These are phyloP conservation scores for Esox niger DNA, from an alignment of 2,113 vertebrate genomes.

Conservation along the genomic window DNA sequence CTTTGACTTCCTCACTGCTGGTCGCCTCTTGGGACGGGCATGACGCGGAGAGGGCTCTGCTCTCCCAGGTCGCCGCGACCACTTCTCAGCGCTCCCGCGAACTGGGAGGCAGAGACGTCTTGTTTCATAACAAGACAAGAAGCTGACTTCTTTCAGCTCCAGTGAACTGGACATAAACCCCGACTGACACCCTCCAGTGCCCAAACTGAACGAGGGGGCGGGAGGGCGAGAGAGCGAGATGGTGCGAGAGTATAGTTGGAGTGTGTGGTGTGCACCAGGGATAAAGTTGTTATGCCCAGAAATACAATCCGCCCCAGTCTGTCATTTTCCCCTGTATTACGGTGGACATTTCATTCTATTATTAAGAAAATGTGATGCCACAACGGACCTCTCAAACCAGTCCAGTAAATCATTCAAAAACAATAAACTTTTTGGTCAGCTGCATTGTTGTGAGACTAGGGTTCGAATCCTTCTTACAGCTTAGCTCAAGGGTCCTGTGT, in stretches of 20 bases:
- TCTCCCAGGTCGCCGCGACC: slow-evolving; percentile 53
- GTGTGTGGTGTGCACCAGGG: slow-evolving; percentile 38
- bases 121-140: slow-evolving; percentile 80
- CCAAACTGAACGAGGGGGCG: slow-evolving; percentile 65
- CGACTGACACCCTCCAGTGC: slow-evolving; percentile 76
- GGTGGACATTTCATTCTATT: background rate
- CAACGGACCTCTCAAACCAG: too few species aligned
- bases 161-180: slow-evolving; percentile 77
- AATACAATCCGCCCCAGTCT: background rate
- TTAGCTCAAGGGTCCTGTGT: too few species aligned
- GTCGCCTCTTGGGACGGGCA: slow-evolving; percentile 60
- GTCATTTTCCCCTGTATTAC: background rate
- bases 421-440: too few species aligned
- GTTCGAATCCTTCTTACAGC: too few species aligned
- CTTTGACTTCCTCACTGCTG: slow-evolving; percentile 81
- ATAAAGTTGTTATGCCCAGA: slow-evolving; percentile 68
- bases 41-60: slow-evolving; percentile 42
- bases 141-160: slow-evolving; percentile 85
- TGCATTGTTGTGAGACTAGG: too few species aligned
- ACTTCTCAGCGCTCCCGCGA: slow-evolving; percentile 62
- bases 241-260: slow-evolving; percentile 47
- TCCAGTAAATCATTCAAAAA: too few species aligned
- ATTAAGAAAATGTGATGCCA: too few species aligned
- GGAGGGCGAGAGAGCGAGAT: slow-evolving; percentile 45
- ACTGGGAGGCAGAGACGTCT: slow-evolving; percentile 70